These are phyloP conservation scores for Drosophila orosa DNA, from an alignment of 1,140 invertebrate genomes.

Conservation along the genomic window DNA sequence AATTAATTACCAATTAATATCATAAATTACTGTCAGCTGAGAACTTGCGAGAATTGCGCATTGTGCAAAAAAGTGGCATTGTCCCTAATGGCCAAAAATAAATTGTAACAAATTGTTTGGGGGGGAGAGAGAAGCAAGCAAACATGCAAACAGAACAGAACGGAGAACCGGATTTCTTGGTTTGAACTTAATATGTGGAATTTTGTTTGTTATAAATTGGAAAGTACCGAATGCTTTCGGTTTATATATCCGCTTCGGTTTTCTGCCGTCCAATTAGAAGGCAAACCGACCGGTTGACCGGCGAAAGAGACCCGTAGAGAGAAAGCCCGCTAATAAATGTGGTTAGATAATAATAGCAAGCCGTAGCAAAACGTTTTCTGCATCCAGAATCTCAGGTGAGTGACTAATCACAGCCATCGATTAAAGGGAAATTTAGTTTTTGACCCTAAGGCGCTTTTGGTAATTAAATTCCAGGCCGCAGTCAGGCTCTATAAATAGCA, in stretches of 20 bases:
- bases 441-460: slow-evolving; percentile 12
- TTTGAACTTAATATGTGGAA: slow-evolving; percentile 49
- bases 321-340: slow-evolving; percentile 49
- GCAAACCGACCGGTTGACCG: slow-evolving; percentile 58
- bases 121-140: background rate
- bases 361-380: slow-evolving; percentile 24
- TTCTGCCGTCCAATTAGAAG: slow-evolving; percentile 52
- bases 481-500: slow-evolving; percentile 47
- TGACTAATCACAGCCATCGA: slow-evolving; percentile 10
- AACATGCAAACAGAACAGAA: slow-evolving; percentile 22
- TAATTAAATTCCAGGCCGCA: slow-evolving; percentile 29
- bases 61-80: slow-evolving; percentile 24
- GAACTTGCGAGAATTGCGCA: slow-evolving; percentile 26
- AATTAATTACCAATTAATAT: slow-evolving; percentile 73
- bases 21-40: slow-evolving; percentile 60
- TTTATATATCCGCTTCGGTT: slow-evolving; percentile 57
- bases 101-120: slow-evolving; percentile 69
- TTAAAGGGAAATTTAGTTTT: slow-evolving; percentile 30
- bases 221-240: slow-evolving; percentile 75
- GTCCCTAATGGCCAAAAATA: slow-evolving; percentile 30
- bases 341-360: slow-evolving; percentile 43
- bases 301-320: slow-evolving; percentile 24
- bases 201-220: slow-evolving; percentile 69
- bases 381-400: slow-evolving; percentile 26
- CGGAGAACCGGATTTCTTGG: slow-evolving; percentile 61